These are phyloP conservation scores for Brienomyrus longianalis DNA, from an alignment of 2,113 vertebrate species.

Conservation along the genomic window DNA sequence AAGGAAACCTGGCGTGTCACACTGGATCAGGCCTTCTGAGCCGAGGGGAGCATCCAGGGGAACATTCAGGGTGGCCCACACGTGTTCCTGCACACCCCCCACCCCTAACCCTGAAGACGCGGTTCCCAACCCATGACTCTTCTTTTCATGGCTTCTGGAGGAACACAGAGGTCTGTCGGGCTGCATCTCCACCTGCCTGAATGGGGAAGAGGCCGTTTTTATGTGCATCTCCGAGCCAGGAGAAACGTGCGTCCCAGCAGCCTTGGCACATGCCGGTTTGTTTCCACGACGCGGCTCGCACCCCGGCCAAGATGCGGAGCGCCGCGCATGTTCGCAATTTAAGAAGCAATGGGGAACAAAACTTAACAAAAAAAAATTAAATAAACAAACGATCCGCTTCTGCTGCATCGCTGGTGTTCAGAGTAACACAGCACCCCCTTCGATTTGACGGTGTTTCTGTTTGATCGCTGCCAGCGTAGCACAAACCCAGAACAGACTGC, in stretches of 20 bases:
- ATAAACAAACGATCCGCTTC: background rate
- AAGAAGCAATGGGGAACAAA: background rate
- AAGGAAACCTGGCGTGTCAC: background rate
- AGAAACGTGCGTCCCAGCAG: background rate
- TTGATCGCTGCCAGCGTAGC: conserved; percentile 46
- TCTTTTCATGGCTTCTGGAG: background rate
- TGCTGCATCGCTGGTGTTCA: background rate
- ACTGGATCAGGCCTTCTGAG: background rate
- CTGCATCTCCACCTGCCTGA: background rate
- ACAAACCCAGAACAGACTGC: conserved; percentile 44
- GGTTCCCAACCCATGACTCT: background rate
- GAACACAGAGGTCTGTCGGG: background rate
- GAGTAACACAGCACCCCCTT: background rate
- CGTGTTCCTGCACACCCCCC: background rate
- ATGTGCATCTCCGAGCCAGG: background rate
- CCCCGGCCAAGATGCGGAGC: background rate
- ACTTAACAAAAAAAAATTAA: background rate
- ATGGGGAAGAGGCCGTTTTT: background rate
- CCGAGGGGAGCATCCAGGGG: background rate
- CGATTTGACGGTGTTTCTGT: conserved; percentile 39
- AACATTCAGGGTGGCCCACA: background rate
- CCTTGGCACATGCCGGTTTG: background rate
- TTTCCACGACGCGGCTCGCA: background rate
- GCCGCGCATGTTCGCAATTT: background rate
- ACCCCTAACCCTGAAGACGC: background rate